These are phyloP conservation scores for Metacarcinus magister DNA, from an alignment of 2,888 invertebrate species.

Conservation along the genomic window DNA sequence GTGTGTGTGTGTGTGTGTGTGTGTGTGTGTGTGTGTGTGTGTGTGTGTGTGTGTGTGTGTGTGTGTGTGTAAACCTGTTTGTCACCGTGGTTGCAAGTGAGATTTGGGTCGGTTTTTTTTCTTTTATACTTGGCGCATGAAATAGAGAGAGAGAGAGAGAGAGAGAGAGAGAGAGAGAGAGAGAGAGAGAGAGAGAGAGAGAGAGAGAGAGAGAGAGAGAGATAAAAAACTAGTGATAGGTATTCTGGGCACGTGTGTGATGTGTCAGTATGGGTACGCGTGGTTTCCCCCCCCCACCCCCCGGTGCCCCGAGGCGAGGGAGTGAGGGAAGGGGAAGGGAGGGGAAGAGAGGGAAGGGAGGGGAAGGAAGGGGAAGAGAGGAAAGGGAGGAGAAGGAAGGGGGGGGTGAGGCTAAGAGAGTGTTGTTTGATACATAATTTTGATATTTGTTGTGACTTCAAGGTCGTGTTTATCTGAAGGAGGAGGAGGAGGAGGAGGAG, in stretches of 20 bases:
- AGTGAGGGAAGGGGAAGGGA: neutral
- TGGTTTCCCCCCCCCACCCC: neutral
- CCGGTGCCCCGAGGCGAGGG: neutral
- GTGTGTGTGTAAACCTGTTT: too few species aligned
- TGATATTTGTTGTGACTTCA: neutral
- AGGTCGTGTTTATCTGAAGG: neutral
- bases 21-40: too few species aligned
- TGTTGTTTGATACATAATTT: neutral
- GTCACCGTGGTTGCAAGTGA: neutral
- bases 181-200: neutral
- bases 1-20: neutral
- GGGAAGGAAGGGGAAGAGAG: neutral
- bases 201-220: neutral
- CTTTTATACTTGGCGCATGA: neutral
- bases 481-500: neutral
- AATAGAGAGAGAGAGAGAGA: neutral
- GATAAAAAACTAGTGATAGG: neutral
- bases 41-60: too few species aligned
- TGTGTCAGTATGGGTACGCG: neutral
- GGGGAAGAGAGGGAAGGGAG: neutral
- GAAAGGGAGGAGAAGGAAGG: too few species aligned
- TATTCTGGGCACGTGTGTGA: constrained; percentile 8
- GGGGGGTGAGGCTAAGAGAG: too few species aligned
- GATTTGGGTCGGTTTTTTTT: neutral
- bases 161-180: too few species aligned